Evolutionary conservation across 2,113 vertebrate species (phyloP), one percentile per base, ranked within the genome.

Genomic region (Limanda limanda): DNA sequence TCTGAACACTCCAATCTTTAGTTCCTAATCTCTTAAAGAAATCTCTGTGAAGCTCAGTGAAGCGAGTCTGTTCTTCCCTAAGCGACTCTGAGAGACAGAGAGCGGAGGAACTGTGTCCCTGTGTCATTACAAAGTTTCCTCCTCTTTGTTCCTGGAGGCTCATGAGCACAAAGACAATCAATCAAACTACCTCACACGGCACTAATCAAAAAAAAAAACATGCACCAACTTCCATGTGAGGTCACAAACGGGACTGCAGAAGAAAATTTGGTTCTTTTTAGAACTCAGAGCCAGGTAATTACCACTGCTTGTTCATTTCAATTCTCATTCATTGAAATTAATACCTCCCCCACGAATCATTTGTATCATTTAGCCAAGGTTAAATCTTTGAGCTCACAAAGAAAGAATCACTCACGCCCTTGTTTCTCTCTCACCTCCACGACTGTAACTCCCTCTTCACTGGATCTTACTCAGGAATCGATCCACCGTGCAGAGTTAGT

Each of bases 1-100:
- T 81, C 52, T 82, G 47, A 85, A 78, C 40, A 82, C 42, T 75
- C 20, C 52, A 75, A 85, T 78, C 61, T 70, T 13, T 35, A 42
- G 1, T 62, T 71, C 23, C 51, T 79, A 71, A 78, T 85, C 81
- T 77, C 31, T 71, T 77, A 20, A 67, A 76, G 31, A 65, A 75
- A 71, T 82, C 37, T 82, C 31, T 79, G 37, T 67, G 63, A 73
- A 45, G 59, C 45, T 52, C 18, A 52, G 21, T 61, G 35, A 65
- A 35, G 21, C 51, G 67, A 59, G 52, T 54, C 20, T 20, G 51
- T 54, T 54, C 61, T 23, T 71, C 31, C 9, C 74, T 61, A 55
- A 84, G 76, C 37, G n/a, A 61, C 14, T 52, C 0, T 54, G n/a
- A 74, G 54, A 64, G 23, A 23, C 64, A 71, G 60, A 5, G 35